Base-by-base conservation (phyloP, 2,797 vertebrate genomes). In the Onychomys leucogaster region DNA sequence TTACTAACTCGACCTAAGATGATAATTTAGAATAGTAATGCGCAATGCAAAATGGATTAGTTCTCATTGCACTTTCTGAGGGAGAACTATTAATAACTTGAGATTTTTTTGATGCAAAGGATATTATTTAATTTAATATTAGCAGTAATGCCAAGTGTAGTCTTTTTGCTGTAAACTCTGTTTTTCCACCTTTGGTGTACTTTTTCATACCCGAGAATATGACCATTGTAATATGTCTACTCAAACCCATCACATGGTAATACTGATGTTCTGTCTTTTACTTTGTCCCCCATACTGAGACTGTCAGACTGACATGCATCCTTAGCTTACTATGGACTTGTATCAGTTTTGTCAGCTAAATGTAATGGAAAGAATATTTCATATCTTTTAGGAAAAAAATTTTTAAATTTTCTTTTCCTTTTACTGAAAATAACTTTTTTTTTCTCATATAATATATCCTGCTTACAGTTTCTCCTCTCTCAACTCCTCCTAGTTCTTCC, bases 181-280 rank as follows among this genome's bases (percentile, higher is more conserved):
- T 5, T 80, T 84, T 4, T 76, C 87, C 71, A 6, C 46, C 21
- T 23, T 78, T 94, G 83, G 84, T 75, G 4, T 89, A 88, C 80
- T 81, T 95, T 37, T 86, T 94, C 19, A 83, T 76, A 69, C 84
- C 6, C 92, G 69, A 96, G 65, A 92, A 73, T 87, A 93, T 92
- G 49, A 37, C 43, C 96, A 59, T 92, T 32, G 73, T 96, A 94
- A 86, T 92, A 61, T 82, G 46, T 89, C 63, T 89, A 29, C 78
- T 95, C 76, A 71, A 89, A 76, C 84, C 34, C 2, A 89, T 63
- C 57, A 90, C 65, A 29, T 25, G 37, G 34, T 96, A 93, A 94
- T 34, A 76, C 41, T 90, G 65, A 71, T 1, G 73, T 46, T 78
- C 65, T 61, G 23, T 69, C 46, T 37, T 78, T 91, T 91, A 69